phyloP scores from a whole-genome alignment of 2,888 invertebrate genomes.

The Leistus spinibarbis region DNA sequence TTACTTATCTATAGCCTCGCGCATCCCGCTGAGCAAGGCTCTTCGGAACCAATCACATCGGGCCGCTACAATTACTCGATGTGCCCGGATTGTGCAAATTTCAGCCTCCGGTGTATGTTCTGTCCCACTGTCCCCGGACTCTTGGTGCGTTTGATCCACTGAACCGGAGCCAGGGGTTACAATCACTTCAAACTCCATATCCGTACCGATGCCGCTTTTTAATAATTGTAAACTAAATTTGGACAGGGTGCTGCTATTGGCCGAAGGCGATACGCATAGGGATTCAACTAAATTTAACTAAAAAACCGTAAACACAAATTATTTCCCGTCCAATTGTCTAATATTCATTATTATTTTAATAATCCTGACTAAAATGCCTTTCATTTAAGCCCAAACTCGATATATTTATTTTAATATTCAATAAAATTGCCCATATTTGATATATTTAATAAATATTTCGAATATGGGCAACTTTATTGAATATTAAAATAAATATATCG shows the following conservation, averaged over 20 bases:
- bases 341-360: not conserved
- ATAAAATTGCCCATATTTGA: no score
- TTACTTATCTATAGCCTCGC: slow-evolving; percentile 71
- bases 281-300: slow-evolving; percentile 66
- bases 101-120: slow-evolving; percentile 45
- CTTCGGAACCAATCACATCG: slow-evolving; percentile 73
- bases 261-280: slow-evolving; percentile 65
- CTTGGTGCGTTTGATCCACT: slow-evolving; percentile 29
- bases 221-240: slow-evolving; percentile 64
- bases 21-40: slow-evolving; percentile 72
- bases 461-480: no score
- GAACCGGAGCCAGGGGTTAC: slow-evolving; percentile 28
- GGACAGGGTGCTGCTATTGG: slow-evolving; percentile 63
- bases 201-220: slow-evolving; percentile 62
- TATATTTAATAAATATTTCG: no score
- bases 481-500: no score
- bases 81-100: slow-evolving; percentile 60
- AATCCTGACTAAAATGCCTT: not conserved
- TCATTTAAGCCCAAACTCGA: not conserved
- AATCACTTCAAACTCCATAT: slow-evolving; percentile 70
- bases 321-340: not conserved
- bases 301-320: slow-evolving; percentile 42
- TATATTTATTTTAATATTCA: no score
- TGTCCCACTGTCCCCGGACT: slow-evolving; percentile 19
- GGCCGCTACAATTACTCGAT: slow-evolving; percentile 70